Base-by-base conservation (phyloP, 37 sponge, comb jelly and placozoan genomes). In the Hexactinellida sp. region DNA sequence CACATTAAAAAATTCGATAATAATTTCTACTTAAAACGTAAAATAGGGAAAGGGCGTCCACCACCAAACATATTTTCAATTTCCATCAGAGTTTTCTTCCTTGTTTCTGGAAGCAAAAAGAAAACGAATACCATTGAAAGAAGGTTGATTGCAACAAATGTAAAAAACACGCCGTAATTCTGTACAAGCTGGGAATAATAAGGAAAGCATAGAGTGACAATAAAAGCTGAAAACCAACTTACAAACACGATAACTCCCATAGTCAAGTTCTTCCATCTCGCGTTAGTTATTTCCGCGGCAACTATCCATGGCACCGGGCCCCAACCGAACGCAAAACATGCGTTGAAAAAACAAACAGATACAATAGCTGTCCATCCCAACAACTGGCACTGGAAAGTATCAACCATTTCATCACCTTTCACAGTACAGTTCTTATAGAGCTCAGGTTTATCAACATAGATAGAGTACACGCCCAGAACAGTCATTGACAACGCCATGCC, bases 241-340 rank as follows among this genome's bases (percentile, higher is more conserved):
- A 87, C 82, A 32, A 87, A 30, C 16, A 89, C 85, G 0, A 86
- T 86, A 76, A 92, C 83, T 13, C 92, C 89, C 34, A 85, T 85
- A 1, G 84, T 86, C 19, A 84, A 38, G 24, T 89, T 89, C 37
- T 89, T 82, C 9, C 90, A 89, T 16, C 83, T 63, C 37, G 84
- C 37, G 10, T 93, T 93, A n/a, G 91, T 54, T 19, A 92, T 38
- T 71, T 94, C 95, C 21, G 89, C 37, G 10, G 89, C 82, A 37
- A 94, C 34, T 0, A 94, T 52, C 89, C 91, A 92, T n/a, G 95
- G 95, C 21, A 94, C 63, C 0, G 95, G 83, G 0, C 91, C 92
- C 89, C 87, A 89, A 5, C 91, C 95, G 5, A 92, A 37, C 37
- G 91, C 86, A 38, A 89, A 92, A 21, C 86, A 54, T 0, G 82